Evolutionary conservation across 35 echinoderm and acorn worm species (phyloP).

Genomic region (Ptychodera flava): DNA sequence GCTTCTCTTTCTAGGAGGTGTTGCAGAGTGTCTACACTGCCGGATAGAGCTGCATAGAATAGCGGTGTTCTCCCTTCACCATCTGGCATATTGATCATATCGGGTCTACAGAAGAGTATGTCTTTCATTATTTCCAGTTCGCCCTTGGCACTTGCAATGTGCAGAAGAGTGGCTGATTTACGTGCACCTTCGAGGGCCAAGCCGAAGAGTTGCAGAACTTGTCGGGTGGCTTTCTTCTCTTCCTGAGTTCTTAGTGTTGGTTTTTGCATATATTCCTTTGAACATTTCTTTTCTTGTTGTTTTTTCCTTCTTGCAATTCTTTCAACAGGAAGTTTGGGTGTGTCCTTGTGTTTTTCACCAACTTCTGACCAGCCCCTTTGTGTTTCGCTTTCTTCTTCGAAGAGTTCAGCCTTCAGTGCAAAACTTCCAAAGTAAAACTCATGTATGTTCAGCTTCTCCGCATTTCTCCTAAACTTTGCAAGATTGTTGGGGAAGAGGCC

Average conservation of each 20-base stretch:
- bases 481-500: too few relatives aligned
- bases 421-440: not conserved
- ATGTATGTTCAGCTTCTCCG: not conserved
- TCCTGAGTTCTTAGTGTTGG: not conserved
- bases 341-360: not conserved
- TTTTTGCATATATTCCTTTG: not conserved
- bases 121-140: not conserved
- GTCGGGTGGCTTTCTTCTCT: not conserved
- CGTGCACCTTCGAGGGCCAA: not conserved
- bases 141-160: not conserved
- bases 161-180: not conserved
- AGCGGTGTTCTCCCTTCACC: not conserved
- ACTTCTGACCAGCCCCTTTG: not conserved
- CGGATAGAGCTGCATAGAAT: not conserved
- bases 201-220: not conserved
- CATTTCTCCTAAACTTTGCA: too few relatives aligned
- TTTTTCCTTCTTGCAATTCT: too few relatives aligned
- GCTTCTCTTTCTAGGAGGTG: not conserved
- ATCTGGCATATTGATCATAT: not conserved
- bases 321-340: not conserved
- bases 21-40: not conserved
- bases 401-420: not conserved
- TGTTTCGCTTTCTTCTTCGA: not conserved
- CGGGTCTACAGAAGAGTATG: not conserved
- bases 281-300: not conserved